These are phyloP conservation scores for Okamejei kenojei DNA, from an alignment of 2,797 vertebrate genomes.

Conservation along the genomic window DNA sequence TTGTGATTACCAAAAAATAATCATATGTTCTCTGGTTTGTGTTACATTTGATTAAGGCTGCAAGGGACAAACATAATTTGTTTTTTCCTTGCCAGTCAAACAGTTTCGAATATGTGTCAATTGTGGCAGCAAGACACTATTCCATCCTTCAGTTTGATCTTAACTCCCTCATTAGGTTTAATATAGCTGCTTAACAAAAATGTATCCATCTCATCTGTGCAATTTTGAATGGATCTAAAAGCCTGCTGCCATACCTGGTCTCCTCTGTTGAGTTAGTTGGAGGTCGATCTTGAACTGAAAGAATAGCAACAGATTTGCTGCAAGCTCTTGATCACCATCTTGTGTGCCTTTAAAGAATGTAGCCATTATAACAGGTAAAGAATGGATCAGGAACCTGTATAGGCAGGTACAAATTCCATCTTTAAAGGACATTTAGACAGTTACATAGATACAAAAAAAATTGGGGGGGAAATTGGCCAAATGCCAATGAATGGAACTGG, in stretches of 20 bases:
- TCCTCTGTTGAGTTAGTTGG: neutral
- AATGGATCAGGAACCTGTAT: neutral
- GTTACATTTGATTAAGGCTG: no score
- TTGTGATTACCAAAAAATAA: neutral
- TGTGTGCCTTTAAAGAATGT: neutral
- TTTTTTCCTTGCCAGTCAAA: neutral
- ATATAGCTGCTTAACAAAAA: neutral
- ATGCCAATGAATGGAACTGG: no score
- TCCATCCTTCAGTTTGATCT: neutral
- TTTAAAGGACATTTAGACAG: no score
- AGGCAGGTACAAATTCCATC: no score
- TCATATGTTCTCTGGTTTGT: neutral
- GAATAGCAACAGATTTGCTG: neutral
- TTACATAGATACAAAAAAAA: no score
- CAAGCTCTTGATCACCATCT: neutral
- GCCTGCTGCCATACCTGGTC: no score
- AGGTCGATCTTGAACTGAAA: neutral
- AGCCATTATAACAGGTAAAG: neutral
- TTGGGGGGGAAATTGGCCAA: no score
- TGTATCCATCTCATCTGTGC: neutral
- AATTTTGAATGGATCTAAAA: neutral
- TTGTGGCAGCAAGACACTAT: neutral
- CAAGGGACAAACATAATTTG: neutral
- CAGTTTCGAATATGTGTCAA: neutral
- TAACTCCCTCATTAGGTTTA: neutral